Conservation (phyloP, 2,797 vertebrate species). For the Apogon hyalosoma region DNA sequence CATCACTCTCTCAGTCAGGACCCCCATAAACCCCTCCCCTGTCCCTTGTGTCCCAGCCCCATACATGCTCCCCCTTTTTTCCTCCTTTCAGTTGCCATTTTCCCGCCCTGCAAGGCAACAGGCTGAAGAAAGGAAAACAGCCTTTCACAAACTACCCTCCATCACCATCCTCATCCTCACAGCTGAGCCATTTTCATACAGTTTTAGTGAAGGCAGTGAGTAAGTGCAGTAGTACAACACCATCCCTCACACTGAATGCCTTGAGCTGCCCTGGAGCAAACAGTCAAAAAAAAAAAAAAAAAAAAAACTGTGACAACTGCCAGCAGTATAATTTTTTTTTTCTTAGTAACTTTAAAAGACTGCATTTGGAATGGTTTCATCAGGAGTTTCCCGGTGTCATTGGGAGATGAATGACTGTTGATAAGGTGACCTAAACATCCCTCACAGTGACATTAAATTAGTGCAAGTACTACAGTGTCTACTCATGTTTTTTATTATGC, state of each 20-base stretch:
- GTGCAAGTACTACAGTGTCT: not conserved
- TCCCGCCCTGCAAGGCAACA: conserved; percentile 79
- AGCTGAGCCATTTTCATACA: not conserved
- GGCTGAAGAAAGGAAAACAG: conserved; percentile 54
- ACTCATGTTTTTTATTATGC: not conserved
- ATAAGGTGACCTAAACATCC: conserved; percentile 3
- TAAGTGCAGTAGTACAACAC: no score
- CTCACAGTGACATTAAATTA: not conserved
- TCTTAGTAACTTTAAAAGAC: not conserved
- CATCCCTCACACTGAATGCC: not conserved
- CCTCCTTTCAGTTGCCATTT: conserved; percentile 60
- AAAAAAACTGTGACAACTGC: not conserved
- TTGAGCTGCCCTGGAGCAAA: not conserved
- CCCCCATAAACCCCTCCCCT: conserved; percentile 34
- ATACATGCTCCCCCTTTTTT: conserved; percentile 12
- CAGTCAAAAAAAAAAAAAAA: not conserved
- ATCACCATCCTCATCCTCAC: conserved; percentile 7
- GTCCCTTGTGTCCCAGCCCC: conserved; percentile 34
- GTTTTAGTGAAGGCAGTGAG: not conserved
- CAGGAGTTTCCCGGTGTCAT: no score
- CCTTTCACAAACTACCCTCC: conserved; percentile 32
- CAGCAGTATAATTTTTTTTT: not conserved
- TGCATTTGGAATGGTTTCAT: not conserved
- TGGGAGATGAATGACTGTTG: not conserved
- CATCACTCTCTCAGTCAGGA: conserved; percentile 25